Conservation (phyloP, 2,888 invertebrate genomes). For the Cryptocheilus praepositus region DNA sequence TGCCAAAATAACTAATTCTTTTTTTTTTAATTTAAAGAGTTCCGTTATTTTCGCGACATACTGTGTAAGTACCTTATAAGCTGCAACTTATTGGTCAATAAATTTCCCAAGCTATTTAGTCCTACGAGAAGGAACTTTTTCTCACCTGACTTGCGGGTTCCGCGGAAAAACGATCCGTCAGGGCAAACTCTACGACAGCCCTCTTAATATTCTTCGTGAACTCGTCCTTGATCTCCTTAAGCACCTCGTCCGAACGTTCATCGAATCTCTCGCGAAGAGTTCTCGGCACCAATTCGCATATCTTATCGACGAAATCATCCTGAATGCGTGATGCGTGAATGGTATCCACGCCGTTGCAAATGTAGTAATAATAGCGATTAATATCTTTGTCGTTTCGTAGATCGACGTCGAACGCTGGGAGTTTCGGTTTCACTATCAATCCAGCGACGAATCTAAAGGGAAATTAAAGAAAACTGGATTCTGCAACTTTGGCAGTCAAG, state of each 20-base stretch:
- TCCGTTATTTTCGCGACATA: no score
- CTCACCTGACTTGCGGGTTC: slow-evolving; percentile 23
- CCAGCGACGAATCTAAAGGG: slow-evolving; percentile 81
- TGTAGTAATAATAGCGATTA: slow-evolving; percentile 90
- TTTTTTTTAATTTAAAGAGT: no score
- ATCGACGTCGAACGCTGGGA: slow-evolving; percentile 74
- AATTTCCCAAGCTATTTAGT: background rate
- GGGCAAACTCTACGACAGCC: slow-evolving; percentile 92
- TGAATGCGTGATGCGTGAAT: slow-evolving; percentile 91
- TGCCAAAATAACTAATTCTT: no score
- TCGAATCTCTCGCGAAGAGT: slow-evolving; percentile 79
- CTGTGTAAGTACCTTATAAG: no score
- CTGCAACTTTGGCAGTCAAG: no score
- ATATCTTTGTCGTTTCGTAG: slow-evolving; percentile 81
- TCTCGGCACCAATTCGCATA: slow-evolving; percentile 80
- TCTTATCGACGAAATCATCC: slow-evolving; percentile 81
- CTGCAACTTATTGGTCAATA: no score
- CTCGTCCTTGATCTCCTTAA: slow-evolving; percentile 89
- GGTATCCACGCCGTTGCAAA: slow-evolving; percentile 93
- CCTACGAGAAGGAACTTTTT: background rate
- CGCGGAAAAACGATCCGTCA: slow-evolving; percentile 78
- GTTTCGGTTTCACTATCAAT: slow-evolving; percentile 81
- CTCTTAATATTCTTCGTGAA: slow-evolving; percentile 93
- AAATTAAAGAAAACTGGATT: background rate
- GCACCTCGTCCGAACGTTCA: slow-evolving; percentile 78